Base-by-base conservation (phyloP, 2,888 invertebrate genomes). In the Ceriagrion tenellum region DNA sequence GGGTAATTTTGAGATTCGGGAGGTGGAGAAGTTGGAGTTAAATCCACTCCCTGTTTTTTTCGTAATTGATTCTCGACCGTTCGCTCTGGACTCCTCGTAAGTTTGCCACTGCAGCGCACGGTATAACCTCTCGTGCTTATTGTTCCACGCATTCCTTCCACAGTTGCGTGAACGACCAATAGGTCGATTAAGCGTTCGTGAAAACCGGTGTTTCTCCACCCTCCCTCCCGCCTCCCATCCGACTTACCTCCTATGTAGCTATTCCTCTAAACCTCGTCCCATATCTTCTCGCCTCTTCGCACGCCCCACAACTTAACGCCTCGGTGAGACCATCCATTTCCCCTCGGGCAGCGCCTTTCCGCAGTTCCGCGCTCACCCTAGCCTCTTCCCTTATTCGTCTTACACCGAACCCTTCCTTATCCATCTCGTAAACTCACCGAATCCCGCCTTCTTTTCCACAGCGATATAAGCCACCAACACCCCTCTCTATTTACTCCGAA, bases 381-480 rank as follows among this genome's bases (percentile, higher is more conserved):
- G 4, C 59, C 59, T 55, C 30, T 30, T 18, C 40, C 88, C 35
- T 18, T 47, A 47, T 55, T 26, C 35, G 26, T 89, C 89, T 89
- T 16, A 13, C 59, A 20, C 20, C 1, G 18, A 81, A 35, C 81
- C 16, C 81, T 81, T 30, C 16, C 81, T 81, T 30, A 81, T 89
- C 89, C 63, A 35, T 91, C 63, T 69, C 63, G 90, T 59, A 90
- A 90, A 90, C 90, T 30, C 59, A 2, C 18, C 69, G 26, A 69
- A 69, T 69, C 69, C 69, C 69, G 26, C 69, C 8, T 8, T 26
- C 63, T 23, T 63, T 56, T 10, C 47, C 16, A 12, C 59, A 59
- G 12, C 69, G 0, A 26, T n/a, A 8, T 26, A 26, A 26, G 8
- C 69, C 47, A 69, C 26, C 26, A 8, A 10, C 13, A 55, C 56